phyloP scores from a whole-genome alignment of 2,797 vertebrate genomes.

The Staurois parvus region DNA sequence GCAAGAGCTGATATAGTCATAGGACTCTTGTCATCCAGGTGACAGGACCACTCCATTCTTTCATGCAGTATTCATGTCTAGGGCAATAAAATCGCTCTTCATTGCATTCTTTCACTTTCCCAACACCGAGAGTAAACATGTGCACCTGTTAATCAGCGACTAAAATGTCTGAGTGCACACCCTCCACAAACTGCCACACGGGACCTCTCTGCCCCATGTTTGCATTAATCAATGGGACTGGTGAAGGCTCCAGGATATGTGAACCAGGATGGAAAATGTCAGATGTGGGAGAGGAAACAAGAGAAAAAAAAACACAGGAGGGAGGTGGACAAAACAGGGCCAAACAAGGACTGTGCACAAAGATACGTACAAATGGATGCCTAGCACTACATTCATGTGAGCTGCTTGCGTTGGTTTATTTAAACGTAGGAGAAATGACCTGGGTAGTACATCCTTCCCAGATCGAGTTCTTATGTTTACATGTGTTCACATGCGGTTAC shows the following conservation, averaged over 20 bases:
- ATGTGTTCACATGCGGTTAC: too few species aligned
- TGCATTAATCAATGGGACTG: constrained; percentile 52
- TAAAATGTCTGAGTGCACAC: background rate
- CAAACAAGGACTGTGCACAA: background rate
- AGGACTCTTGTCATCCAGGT: too few species aligned
- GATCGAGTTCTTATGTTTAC: too few species aligned
- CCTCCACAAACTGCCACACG: background rate
- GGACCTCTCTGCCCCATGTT: constrained; percentile 40
- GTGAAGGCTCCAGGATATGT: constrained; percentile 56
- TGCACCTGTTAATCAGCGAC: constrained; percentile 34
- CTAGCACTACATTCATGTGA: too few species aligned
- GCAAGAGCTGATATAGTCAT: too few species aligned
- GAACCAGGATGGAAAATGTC: constrained; percentile 62
- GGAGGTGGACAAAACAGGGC: background rate
- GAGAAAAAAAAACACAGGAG: constrained; percentile 29
- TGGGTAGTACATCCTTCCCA: too few species aligned
- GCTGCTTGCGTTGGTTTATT: too few species aligned
- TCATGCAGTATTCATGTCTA: too few species aligned
- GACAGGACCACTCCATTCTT: too few species aligned
- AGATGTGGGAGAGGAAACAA: constrained; percentile 30
- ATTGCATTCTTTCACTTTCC: background rate
- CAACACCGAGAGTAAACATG: background rate
- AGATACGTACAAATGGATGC: background rate
- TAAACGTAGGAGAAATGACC: too few species aligned
- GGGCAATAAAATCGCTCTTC: too few species aligned